Base-by-base conservation (phyloP, 2,888 invertebrate species). In the Sarcophaga subvicina region DNA sequence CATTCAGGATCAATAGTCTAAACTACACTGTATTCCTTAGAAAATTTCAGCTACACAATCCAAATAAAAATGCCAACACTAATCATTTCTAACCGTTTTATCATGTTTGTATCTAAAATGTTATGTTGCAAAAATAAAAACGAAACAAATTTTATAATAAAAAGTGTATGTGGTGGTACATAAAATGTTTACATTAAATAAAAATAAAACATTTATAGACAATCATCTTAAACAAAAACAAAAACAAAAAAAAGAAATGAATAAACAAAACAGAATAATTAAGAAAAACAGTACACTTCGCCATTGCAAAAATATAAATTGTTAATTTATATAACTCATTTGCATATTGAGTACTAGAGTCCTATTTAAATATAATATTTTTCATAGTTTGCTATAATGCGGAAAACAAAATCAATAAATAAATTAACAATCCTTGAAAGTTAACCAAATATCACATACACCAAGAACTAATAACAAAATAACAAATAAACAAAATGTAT, bases 381-480 rank as follows among this genome's bases (percentile, higher is more conserved):
- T 62, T 67, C 66, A 25, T 14, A 69, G 14, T 67, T 37, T 37
- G 37, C 37, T 37, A 37, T 37, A 37, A 37, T 10, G 10, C 37
- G 10, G 10, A 37, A 37, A 8, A 37, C 60, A 75, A 37, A 77
- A 67, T 54, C 37, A 77, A 66, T 60, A 47, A 37, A 75, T 54
- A 49, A 63, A 64, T 54, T 47, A 80, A 80, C 25, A 76, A 86
- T 66, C 59, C 25, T 45, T 59, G 47, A 84, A 79, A 81, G 84
- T 87, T 84, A 87, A 83, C 64, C 84, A 76, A 8, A 70, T 71
- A 84, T 73, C 85, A 81, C 80, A 73, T 83, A 80, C 84, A 83
- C 66, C 27, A 73, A 72, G 75, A 54, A 54, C 54, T 14, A 54
- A 69, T 49, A 66, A 72, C 37, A 37, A 37, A 37, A 37, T 10